Evolutionary conservation across 2,113 vertebrate genomes (phyloP).

Genomic region (Neoarius graeffei): DNA sequence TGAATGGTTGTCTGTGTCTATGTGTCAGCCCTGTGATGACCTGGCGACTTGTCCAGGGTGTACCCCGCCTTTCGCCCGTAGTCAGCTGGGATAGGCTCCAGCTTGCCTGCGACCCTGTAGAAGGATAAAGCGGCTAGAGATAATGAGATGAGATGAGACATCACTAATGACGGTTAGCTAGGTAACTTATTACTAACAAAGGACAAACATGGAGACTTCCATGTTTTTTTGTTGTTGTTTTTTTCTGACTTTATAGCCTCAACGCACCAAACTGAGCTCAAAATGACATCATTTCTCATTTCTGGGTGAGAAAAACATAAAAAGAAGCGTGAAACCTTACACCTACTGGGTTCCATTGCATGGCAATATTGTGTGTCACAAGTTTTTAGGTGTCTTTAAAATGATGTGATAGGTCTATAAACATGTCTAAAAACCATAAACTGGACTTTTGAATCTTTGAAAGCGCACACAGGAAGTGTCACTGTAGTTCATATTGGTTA

Average conservation of each 20-base stretch:
- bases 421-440: background rate
- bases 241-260: background rate
- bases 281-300: background rate
- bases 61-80: no score
- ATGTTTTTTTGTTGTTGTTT: background rate
- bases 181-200: background rate
- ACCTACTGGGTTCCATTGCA: background rate
- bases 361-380: background rate
- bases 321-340: background rate
- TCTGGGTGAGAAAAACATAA: background rate
- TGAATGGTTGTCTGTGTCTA: no score
- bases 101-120: no score
- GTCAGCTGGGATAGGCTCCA: no score
- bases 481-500: background rate
- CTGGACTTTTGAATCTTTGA: background rate
- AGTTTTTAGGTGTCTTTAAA: background rate
- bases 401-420: background rate
- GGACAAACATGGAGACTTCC: background rate
- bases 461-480: background rate
- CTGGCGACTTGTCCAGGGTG: no score
- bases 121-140: no score
- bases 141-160: no score
- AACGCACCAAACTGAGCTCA: background rate
- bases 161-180: background rate
- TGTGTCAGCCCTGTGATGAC: no score